Evolutionary conservation across 2,888 invertebrate genomes (phyloP), one percentile per base, ranked within the genome.

Genomic region (Lasius fuliginosus): DNA sequence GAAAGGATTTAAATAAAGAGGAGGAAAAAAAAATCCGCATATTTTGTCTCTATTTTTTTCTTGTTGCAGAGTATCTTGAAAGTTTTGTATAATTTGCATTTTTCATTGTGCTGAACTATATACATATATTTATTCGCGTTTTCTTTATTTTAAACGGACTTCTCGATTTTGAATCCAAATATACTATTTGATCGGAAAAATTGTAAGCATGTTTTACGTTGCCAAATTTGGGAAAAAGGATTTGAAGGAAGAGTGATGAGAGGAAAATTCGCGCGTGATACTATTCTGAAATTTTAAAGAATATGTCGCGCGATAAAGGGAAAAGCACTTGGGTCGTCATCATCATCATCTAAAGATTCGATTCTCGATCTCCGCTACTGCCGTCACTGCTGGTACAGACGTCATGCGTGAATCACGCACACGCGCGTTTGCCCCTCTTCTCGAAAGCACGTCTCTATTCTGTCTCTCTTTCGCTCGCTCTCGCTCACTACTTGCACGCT

Each of bases 401-500:
- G 56, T 77, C 77, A 60, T 27, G 79, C 79, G 79, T 81, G 67
- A 77, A 83, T 81, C 83, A 83, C 46, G 71, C 68, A 67, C 49
- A 65, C 79, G 68, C 68, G 62, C 62, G 23, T 27, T 83, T 27
- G 49, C 46, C 82, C 69, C 64, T 82, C 46, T 5, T 46, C 8
- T n/a, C 49, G 1, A 53, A 0, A 18, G 18, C 49, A 6, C 60
- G 53, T 60, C 53, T 53, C 58, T n/a, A 53, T 53, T 73, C 58
- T 36, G 60, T 18, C 40, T 65, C 46, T 71, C 62, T 65, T 64
- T 62, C 82, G 42, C 81, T 83, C 69, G 58, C 82, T 82, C 86
- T 77, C 53, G 74, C 82, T 83, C 75, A 53, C 75, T 85, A n/a
- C 49, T 53, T 53, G 87, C 85, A 86, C 74, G 88, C 64, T 85